Evolutionary conservation across 2,113 vertebrate species (phyloP).

Genomic region (Thunnus maccoyii): DNA sequence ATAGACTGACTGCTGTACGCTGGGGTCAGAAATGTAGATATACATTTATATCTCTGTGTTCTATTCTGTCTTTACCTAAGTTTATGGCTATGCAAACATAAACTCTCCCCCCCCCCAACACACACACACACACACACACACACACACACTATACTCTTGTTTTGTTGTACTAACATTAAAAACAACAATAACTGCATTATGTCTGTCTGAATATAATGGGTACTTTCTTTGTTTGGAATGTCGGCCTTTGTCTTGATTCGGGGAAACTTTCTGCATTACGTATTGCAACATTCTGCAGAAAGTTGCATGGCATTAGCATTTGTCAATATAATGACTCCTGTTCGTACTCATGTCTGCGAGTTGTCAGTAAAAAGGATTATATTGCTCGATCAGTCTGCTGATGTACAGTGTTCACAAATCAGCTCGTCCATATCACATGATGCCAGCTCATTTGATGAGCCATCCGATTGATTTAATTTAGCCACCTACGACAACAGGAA

Average conservation of each 20-base stretch:
- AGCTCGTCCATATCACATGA: slow-evolving; percentile 50
- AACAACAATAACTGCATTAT: slow-evolving; percentile 71
- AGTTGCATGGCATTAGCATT: slow-evolving; percentile 71
- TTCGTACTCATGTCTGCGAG: slow-evolving; percentile 71
- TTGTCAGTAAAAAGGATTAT: slow-evolving; percentile 57
- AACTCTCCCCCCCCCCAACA: slow-evolving; percentile 39
- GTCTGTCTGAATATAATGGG: slow-evolving; percentile 70
- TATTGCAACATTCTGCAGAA: slow-evolving; percentile 64
- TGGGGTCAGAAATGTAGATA: slow-evolving; percentile 69
- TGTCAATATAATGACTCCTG: slow-evolving; percentile 67
- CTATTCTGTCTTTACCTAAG: slow-evolving; percentile 66
- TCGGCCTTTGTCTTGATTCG: slow-evolving; percentile 63
- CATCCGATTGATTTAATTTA: slow-evolving; percentile 41
- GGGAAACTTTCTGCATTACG: slow-evolving; percentile 52
- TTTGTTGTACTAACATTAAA: slow-evolving; percentile 62
- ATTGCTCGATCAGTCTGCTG: slow-evolving; percentile 55
- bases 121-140: not conserved
- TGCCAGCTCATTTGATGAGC: slow-evolving; percentile 38
- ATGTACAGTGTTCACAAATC: slow-evolving; percentile 69
- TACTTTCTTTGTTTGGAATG: slow-evolving; percentile 71
- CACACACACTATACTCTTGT: slow-evolving; percentile 42
- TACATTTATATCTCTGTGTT: slow-evolving; percentile 63
- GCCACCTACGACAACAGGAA: slow-evolving; percentile 44
- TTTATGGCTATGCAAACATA: slow-evolving; percentile 87
- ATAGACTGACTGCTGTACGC: slow-evolving; percentile 56